phyloP scores from a whole-genome alignment of 2,113 vertebrate species.

The Antechinus flavipes region DNA sequence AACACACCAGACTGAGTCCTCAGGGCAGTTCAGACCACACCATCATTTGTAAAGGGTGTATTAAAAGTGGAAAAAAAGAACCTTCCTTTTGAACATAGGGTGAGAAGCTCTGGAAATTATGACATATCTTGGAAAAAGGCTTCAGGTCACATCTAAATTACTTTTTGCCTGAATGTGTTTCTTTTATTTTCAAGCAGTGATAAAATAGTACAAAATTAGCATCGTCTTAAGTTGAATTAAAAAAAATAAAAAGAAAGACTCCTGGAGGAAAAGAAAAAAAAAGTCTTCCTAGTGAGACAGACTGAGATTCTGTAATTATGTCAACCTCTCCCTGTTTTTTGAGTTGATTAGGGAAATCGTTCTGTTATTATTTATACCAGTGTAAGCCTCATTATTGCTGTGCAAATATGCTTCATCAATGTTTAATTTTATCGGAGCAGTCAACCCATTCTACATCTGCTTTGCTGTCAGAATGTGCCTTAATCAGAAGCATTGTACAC shows the following conservation, averaged over 20 bases:
- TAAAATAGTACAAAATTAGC: slow-evolving; percentile 39
- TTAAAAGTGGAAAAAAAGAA: background rate
- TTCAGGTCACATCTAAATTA: background rate
- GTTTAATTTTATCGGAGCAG: slow-evolving; percentile 67
- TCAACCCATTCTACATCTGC: slow-evolving; percentile 58
- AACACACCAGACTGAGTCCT: background rate
- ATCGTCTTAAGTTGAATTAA: slow-evolving; percentile 51
- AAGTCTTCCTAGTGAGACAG: slow-evolving; percentile 48
- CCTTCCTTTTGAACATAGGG: background rate
- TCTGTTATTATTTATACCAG: slow-evolving; percentile 63
- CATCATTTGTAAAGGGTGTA: background rate
- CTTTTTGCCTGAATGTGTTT: slow-evolving; percentile 18
- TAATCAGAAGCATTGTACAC: slow-evolving; percentile 68
- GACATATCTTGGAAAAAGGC: background rate
- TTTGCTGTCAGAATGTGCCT: slow-evolving; percentile 67
- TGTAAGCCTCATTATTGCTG: slow-evolving; percentile 32
- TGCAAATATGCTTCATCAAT: slow-evolving; percentile 68
- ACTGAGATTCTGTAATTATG: slow-evolving; percentile 23
- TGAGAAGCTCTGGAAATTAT: slow-evolving; percentile 29
- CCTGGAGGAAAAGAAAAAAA: slow-evolving; percentile 47
- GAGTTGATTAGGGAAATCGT: slow-evolving; percentile 50
- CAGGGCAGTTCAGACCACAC: background rate
- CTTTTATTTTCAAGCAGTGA: slow-evolving; percentile 46
- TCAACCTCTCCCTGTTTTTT: slow-evolving; percentile 1
- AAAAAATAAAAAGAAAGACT: background rate